Evolutionary conservation across 2,888 invertebrate species (phyloP), one percentile per base, ranked within the genome.

Genomic region (Tetheella fluctuosa): DNA sequence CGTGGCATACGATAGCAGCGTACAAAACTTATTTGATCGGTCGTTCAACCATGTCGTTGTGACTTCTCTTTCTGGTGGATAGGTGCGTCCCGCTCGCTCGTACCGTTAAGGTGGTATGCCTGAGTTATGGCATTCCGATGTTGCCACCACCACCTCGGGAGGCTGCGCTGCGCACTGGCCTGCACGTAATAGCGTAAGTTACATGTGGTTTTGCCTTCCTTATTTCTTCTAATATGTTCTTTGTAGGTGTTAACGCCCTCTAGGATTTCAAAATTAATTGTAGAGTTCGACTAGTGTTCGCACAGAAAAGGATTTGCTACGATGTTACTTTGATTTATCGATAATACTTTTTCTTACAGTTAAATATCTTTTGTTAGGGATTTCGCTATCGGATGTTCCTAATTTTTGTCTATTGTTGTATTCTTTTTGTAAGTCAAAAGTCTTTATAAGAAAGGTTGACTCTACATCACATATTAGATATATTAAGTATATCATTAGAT

Each of bases 21-120:
- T 86, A 90, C 90, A 88, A 90, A 88, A 91, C 91, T 91, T 91
- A 91, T 92, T 91, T 92, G 92, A 92, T 91, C 91, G 92, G 92
- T 91, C 92, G 91, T 92, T 92, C 91, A 92, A 92, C 92, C 91
- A 89, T 88, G 88, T 86, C 89, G 85, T 73, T 76, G 70, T 69
- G 73, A 70, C 73, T 64, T 85, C 83, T 74, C 81, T 64, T 68
- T 89, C 82, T 65, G 66, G 62, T 80, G 59, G 67, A 77, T 84
- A 77, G 69, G 69, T 71, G 69, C 70, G 77, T 90, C 90, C 76
- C 86, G 60, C 69, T 91, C 85, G 54, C 82, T 73, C 91, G 84
- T 87, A 91, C 91, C 91, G 92, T 92, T 92, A 91, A 89, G 83
- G 89, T 89, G 85, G 90, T 90, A 88, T 86, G 88, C 84, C 88